A percentile compares a stretch with the other conserved stretches of the same genome.
phyloP scores from a whole-genome alignment of 2,113 vertebrate species.

The Xenotilapia longispinis region DNA sequence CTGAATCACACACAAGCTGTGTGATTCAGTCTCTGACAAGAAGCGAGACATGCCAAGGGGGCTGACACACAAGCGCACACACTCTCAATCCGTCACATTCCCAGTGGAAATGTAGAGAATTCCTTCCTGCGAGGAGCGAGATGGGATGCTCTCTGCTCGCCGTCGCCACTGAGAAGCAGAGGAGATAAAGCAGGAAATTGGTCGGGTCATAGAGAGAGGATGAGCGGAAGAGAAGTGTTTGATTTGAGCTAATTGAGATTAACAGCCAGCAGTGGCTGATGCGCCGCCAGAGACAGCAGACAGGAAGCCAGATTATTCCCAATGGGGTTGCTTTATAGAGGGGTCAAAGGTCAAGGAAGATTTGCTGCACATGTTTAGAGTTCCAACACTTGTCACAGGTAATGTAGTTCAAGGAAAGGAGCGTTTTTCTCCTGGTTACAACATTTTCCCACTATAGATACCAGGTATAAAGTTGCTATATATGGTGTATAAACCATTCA shows the following conservation, averaged over 20 bases:
- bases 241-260: slow-evolving; percentile 20
- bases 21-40: slow-evolving; percentile 9
- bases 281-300: neutral
- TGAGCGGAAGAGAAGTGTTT: neutral
- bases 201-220: neutral
- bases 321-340: neutral
- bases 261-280: neutral
- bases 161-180: neutral
- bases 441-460: neutral
- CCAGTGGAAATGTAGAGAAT: neutral
- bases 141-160: neutral
- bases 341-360: neutral
- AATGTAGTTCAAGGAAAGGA: neutral
- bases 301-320: neutral
- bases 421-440: neutral
- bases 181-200: neutral
- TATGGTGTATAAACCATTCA: neutral
- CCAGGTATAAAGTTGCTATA: neutral
- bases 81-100: neutral
- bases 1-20: neutral
- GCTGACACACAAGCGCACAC: neutral
- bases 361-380: neutral
- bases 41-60: neutral
- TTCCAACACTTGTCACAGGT: neutral
- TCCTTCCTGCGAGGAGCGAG: neutral